Evolutionary conservation across 1,140 invertebrate genomes (phyloP).

Genomic region (Drosophila busckii): DNA sequence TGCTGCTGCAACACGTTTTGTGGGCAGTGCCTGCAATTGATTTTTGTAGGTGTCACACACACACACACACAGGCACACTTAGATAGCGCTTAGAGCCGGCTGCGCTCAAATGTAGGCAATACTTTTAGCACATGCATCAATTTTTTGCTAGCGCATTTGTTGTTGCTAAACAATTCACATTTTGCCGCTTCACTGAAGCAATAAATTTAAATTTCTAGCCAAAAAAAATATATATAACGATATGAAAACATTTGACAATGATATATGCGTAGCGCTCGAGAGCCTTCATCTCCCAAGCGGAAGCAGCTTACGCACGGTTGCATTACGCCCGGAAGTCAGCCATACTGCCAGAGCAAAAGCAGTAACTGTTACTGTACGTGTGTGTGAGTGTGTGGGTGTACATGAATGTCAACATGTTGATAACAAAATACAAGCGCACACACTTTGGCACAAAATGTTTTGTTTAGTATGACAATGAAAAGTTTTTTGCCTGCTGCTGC

Average conservation of each 20-base stretch:
- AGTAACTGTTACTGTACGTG: too few species aligned
- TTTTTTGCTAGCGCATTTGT: background rate
- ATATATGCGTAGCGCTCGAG: constrained; percentile 47
- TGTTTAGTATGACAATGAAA: constrained; percentile 10
- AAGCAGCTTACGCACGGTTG: constrained; percentile 66
- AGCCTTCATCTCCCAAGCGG: constrained; percentile 45
- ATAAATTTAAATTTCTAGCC: constrained; percentile 63
- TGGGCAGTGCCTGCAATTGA: constrained; percentile 57
- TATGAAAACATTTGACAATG: constrained; percentile 59
- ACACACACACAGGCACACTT: too few species aligned
- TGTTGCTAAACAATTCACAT: constrained; percentile 42
- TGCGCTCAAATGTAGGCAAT: constrained; percentile 10
- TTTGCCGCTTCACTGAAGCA: constrained; percentile 59
- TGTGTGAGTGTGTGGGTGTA: background rate
- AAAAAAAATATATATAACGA: constrained; percentile 36
- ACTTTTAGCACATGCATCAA: too few species aligned
- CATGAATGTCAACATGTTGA: constrained; percentile 71
- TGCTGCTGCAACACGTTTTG: constrained; percentile 51
- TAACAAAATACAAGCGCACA: constrained; percentile 53
- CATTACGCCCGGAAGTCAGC: constrained; percentile 57
- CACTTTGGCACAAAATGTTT: constrained; percentile 40
- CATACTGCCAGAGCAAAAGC: constrained; percentile 1
- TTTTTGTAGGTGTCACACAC: too few species aligned
- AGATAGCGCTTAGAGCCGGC: too few species aligned
- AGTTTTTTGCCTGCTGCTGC: constrained; percentile 1